Conservation (phyloP, 2,888 invertebrate genomes). For the Stenichneumon culpator region DNA sequence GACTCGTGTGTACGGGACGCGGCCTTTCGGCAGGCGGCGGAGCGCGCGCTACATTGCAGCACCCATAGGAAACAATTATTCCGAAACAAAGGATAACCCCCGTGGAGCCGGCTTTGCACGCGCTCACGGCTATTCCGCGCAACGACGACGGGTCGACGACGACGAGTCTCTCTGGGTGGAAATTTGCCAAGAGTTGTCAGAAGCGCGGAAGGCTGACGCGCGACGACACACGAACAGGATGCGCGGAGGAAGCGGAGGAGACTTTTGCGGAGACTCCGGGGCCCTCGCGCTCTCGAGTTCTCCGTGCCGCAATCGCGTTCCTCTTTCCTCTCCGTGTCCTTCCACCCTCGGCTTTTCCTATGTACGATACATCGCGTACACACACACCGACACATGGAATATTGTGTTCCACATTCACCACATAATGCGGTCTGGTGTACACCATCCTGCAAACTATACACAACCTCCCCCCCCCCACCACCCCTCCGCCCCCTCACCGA, state of each 20-base stretch:
- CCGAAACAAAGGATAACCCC: constrained; percentile 79
- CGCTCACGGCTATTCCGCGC: constrained; percentile 59
- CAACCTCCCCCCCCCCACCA: background rate
- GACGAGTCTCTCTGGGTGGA: constrained; percentile 72
- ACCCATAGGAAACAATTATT: constrained; percentile 79
- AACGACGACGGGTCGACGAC: constrained; percentile 35
- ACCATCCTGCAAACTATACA: constrained; percentile 16
- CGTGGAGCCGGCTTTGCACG: constrained; percentile 38
- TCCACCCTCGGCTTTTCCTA: background rate
- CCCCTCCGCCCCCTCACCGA: background rate
- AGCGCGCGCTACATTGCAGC: constrained; percentile 56
- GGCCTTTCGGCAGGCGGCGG: background rate
- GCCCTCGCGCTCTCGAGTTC: constrained; percentile 33
- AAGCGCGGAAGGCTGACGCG: constrained; percentile 65
- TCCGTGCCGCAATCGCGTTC: constrained; percentile 32
- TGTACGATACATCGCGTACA: constrained; percentile 7
- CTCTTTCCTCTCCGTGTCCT: constrained; percentile 19
- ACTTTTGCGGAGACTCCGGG: constrained; percentile 51
- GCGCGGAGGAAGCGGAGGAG: constrained; percentile 59
- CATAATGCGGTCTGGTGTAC: constrained; percentile 44
- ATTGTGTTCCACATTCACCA: constrained; percentile 59
- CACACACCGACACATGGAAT: constrained; percentile 43
- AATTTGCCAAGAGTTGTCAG: constrained; percentile 80
- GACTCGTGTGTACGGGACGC: background rate
- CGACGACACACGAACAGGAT: constrained; percentile 64